Evolutionary conservation across 2,797 vertebrate species (phyloP), one percentile per base, ranked within the genome.

Genomic region (Trachurus trachurus): DNA sequence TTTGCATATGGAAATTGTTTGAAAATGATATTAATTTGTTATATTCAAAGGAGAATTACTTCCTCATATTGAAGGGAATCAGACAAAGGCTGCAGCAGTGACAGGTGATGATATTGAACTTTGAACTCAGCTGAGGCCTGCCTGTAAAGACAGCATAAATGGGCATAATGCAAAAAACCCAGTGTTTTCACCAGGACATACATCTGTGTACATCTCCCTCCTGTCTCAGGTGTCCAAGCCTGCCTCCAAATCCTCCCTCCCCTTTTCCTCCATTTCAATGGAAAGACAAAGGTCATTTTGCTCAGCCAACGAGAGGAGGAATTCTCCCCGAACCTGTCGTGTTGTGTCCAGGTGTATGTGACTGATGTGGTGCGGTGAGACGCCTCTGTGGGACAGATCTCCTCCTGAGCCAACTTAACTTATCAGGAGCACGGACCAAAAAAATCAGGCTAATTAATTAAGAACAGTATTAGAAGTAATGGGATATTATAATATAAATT

Each of bases 401-500:
- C 90, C 90, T 94, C 90, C 91, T 92, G 89, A 92, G 89, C 86
- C 87, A 89, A 91, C 91, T 92, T 90, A 89, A 94, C 94, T 95
- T 93, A 95, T 94, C 91, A 94, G 89, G 88, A 93, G 93, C 92
- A 91, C 71, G 84, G 84, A 84, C 81, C 71, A 85, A 81, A 89
- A 93, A 90, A 93, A 92, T 82, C 89, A 94, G 93, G 93, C 94
- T 95, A 95, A 96, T 96, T 96, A 96, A 96, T 96, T 96, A 96
- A 96, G 94, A 95, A 93, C 95, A 95, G 95, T 95, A 96, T 96
- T 96, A 95, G 94, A 95, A 96, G 94, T 96, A 96, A 96, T 96
- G 94, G 95, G 94, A 96, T 95, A 96, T 96, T 96, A 95, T 95
- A 96, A 96, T 96, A 96, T 96, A 96, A 96, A 96, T 96, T 96